A percentile compares a stretch with the other conserved stretches of the same genome.
Conservation (phyloP, 1,140 invertebrate species). For the Habropoda laboriosa region DNA sequence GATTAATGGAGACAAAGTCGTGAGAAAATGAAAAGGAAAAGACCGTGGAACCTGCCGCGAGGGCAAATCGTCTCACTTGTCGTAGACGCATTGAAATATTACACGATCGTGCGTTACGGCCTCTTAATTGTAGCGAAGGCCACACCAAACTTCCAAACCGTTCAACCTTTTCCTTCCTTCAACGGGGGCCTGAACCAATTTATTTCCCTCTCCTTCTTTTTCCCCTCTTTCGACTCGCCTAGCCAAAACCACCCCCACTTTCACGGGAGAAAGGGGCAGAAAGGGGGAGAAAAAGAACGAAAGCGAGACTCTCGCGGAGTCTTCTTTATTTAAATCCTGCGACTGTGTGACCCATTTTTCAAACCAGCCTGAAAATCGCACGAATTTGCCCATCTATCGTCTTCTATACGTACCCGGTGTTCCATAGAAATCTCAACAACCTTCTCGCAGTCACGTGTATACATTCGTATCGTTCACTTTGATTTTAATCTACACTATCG, state of each 20-base stretch:
- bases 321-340: constrained; percentile 57
- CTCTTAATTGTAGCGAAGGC: constrained; percentile 22
- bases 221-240: no score
- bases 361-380: constrained; percentile 45
- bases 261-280: background rate
- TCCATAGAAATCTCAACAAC: background rate
- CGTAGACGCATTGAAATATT: constrained; percentile 7
- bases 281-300: background rate
- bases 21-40: constrained; percentile 41
- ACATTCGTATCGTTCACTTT: background rate
- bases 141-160: constrained; percentile 3
- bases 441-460: background rate
- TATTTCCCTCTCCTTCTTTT: no score
- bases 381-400: background rate
- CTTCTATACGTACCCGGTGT: background rate
- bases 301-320: background rate
- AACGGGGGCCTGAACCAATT: no score
- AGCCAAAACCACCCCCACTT: no score
- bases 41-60: constrained; percentile 56
- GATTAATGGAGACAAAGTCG: constrained; percentile 44
- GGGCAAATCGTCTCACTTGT: constrained; percentile 31
- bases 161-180: no score
- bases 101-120: background rate
- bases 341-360: constrained; percentile 60
- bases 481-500: background rate